Evolutionary conservation across 2,113 vertebrate species (phyloP), one percentile per base, ranked within the genome.

Genomic region (Crocuta crocuta): DNA sequence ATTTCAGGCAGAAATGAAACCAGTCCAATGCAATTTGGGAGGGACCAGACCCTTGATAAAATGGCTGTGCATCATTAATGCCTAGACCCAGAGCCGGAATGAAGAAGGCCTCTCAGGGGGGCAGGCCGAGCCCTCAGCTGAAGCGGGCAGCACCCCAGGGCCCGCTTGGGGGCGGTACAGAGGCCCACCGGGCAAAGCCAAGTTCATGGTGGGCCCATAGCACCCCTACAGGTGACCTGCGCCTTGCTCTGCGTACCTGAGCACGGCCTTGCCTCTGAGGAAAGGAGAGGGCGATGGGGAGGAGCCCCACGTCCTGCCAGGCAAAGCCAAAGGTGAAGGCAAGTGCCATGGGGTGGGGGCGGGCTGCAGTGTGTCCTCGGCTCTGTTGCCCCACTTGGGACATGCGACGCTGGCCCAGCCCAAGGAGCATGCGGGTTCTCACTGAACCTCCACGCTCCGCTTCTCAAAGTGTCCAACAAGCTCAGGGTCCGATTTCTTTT

Each of bases 1-100:
- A 97, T 97, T 97, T 95, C 78, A 94, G 55, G 65, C 61, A 92
- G 91, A 96, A 68, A 95, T 95, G 93, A 98, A 97, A 97, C 95
- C 78, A 92, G 96, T 96, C 97, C 96, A 90, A 96, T 95, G 94
- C 84, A 97, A 10, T 97, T 98, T 97, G 95, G 92, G 82, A 71
- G 53, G 85, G 70, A 91, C 19, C 15, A 61, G 26, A 19, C 71
- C 76, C 86, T 80, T 65, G 65, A 76, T 94, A 68, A 95, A 88
- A 92, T 24, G 91, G 58, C 48, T n/a, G 2, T 84, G 66, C 76
- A n/a, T 82, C 50, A 39, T 70, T 33, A 63, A 80, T 61, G 78
- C n/a, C 39, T 43, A 21, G 58, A 43, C 73, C 16, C 23, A 9
- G 84, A 39, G 33, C 33, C 10, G 21, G 82, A 58, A 68, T 23